Percentiles rank a stretch among this genome's conserved stretches.
phyloP scores from a whole-genome alignment of 2,797 vertebrate genomes.

The Dendrocincla fuliginosa region DNA sequence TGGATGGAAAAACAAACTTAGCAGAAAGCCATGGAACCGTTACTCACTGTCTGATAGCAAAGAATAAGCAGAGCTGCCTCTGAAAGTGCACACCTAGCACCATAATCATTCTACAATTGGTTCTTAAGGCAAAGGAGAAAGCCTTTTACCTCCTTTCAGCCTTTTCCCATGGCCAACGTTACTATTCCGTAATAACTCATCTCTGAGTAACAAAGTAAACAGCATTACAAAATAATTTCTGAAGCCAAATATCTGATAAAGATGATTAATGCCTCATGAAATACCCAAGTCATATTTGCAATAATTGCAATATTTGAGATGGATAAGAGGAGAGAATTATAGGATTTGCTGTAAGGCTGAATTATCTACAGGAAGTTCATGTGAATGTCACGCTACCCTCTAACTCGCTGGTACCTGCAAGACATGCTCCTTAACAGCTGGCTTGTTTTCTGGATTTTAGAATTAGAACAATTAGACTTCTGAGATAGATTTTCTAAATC shows the following conservation, averaged over 20 bases:
- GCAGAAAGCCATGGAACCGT: not conserved
- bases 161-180: slow-evolving; percentile 16
- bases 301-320: slow-evolving; percentile 63
- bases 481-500: not conserved
- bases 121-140: slow-evolving; percentile 23
- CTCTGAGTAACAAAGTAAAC: slow-evolving; percentile 67
- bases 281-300: slow-evolving; percentile 53
- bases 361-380: slow-evolving; percentile 65
- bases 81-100: slow-evolving; percentile 9
- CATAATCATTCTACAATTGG: not conserved
- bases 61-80: not conserved
- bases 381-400: slow-evolving; percentile 20
- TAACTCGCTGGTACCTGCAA: slow-evolving; percentile 18
- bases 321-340: slow-evolving; percentile 60
- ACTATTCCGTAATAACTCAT: slow-evolving; percentile 29
- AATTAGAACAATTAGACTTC: not conserved
- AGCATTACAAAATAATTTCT: slow-evolving; percentile 65
- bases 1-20: not conserved
- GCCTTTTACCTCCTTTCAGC: slow-evolving; percentile 44
- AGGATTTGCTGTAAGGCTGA: slow-evolving; percentile 45
- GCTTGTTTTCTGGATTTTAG: not conserved
- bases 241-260: slow-evolving; percentile 61
- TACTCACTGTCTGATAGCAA: not conserved
- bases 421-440: not conserved
- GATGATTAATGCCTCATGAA: slow-evolving; percentile 58